A percentile compares a stretch with the other conserved stretches of the same genome.
phyloP scores from a whole-genome alignment of 2,888 invertebrate genomes.

The Tuberolachnus salignus region DNA sequence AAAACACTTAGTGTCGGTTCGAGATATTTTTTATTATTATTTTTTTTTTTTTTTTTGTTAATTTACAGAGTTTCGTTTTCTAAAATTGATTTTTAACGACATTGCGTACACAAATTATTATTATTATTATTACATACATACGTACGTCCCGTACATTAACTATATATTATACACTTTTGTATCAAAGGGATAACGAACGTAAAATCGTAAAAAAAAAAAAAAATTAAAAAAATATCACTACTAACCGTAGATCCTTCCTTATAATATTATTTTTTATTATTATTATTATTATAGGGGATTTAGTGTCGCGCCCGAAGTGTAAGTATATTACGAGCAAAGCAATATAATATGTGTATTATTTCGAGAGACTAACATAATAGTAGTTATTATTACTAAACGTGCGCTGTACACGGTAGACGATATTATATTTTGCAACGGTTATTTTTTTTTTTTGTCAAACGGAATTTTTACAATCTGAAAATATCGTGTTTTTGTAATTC shows the following conservation, averaged over 20 bases:
- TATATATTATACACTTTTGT: neutral
- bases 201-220: constrained; percentile 23
- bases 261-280: no score
- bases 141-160: neutral
- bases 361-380: neutral
- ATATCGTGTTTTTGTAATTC: no score
- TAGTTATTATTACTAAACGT: neutral
- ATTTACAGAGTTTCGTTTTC: constrained; percentile 42
- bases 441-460: no score
- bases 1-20: constrained; percentile 22
- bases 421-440: neutral
- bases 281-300: constrained; percentile 25
- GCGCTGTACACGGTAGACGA: neutral
- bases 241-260: neutral
- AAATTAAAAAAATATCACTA: no score
- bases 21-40: neutral
- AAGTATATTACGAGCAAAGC: neutral
- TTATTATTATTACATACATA: neutral
- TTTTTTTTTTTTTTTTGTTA: neutral
- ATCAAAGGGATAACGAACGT: constrained; percentile 11
- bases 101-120: neutral
- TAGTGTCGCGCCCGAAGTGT: neutral
- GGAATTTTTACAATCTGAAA: no score
- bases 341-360: constrained; percentile 19
- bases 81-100: constrained; percentile 51